Evolutionary conservation across 2,888 invertebrate species (phyloP).

Genomic region (Micoletzkya japonica): DNA sequence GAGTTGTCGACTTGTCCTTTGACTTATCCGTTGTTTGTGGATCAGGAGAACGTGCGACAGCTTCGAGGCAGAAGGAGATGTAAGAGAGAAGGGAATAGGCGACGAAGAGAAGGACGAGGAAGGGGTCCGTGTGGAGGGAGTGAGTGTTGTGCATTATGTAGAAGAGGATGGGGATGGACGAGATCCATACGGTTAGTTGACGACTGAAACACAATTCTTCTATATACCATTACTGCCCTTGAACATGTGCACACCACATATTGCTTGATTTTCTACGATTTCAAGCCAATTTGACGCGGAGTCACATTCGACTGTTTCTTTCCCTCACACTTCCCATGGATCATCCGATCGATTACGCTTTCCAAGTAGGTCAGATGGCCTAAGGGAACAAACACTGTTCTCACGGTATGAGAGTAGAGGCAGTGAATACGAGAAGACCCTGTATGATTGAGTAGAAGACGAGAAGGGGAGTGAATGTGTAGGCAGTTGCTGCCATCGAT

Average conservation of each 20-base stretch:
- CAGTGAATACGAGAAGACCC: slow-evolving; percentile 50
- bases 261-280: too few species aligned
- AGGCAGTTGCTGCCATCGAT: slow-evolving; percentile 48
- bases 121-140: slow-evolving; percentile 33
- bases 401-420: slow-evolving; percentile 44
- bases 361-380: too few species aligned
- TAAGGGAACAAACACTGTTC: too few species aligned
- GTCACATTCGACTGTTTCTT: too few species aligned
- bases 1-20: too few species aligned
- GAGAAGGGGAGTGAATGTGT: slow-evolving; percentile 49
- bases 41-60: too few species aligned
- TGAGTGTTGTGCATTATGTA: slow-evolving; percentile 55
- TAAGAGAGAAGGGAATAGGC: slow-evolving; percentile 65
- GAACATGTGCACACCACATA: not conserved
- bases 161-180: slow-evolving; percentile 57
- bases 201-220: slow-evolving; percentile 29
- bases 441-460: slow-evolving; percentile 48
- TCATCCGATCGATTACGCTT: too few species aligned
- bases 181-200: slow-evolving; percentile 53
- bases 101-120: slow-evolving; percentile 64
- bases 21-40: too few species aligned
- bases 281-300: too few species aligned
- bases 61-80: slow-evolving; percentile 63
- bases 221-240: not conserved
- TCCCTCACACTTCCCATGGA: too few species aligned